Evolutionary conservation across 2,888 invertebrate species (phyloP).

Genomic region (Neocrepidodera transversa): DNA sequence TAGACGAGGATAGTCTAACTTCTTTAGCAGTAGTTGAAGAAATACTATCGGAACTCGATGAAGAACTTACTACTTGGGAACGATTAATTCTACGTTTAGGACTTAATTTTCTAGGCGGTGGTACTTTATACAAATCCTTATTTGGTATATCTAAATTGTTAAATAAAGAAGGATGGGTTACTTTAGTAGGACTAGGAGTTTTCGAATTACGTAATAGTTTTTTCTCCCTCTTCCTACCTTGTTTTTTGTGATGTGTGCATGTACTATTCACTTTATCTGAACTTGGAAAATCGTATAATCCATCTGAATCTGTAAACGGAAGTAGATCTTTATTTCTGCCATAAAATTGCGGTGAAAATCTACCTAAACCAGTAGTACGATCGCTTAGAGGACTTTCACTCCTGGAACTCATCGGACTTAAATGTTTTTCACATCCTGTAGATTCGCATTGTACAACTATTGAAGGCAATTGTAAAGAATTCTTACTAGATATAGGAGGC

Average conservation of each 20-base stretch:
- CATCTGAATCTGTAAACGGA: conserved; percentile 81
- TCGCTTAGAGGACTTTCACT: conserved; percentile 82
- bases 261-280: conserved; percentile 68
- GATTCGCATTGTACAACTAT: conserved; percentile 66
- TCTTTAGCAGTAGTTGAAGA: conserved; percentile 63
- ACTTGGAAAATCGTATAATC: conserved; percentile 80
- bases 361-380: conserved; percentile 68
- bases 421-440: conserved; percentile 48
- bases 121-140: conserved; percentile 58
- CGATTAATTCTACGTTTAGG: conserved; percentile 66
- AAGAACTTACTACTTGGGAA: conserved; percentile 65
- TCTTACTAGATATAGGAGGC: conserved; percentile 52
- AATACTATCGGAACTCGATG: conserved; percentile 69
- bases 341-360: conserved; percentile 77
- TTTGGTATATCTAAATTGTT: conserved; percentile 69
- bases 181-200: conserved; percentile 65
- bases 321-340: conserved; percentile 68
- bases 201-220: conserved; percentile 59
- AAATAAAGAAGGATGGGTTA: conserved; percentile 58
- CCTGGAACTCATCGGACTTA: conserved; percentile 79
- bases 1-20: conserved; percentile 56
- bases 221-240: conserved; percentile 69
- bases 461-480: conserved; percentile 67
- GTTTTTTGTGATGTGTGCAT: conserved; percentile 65
- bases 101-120: conserved; percentile 63